phyloP scores from a whole-genome alignment of 2,797 vertebrate genomes.

The Leptodactylus fallax region DNA sequence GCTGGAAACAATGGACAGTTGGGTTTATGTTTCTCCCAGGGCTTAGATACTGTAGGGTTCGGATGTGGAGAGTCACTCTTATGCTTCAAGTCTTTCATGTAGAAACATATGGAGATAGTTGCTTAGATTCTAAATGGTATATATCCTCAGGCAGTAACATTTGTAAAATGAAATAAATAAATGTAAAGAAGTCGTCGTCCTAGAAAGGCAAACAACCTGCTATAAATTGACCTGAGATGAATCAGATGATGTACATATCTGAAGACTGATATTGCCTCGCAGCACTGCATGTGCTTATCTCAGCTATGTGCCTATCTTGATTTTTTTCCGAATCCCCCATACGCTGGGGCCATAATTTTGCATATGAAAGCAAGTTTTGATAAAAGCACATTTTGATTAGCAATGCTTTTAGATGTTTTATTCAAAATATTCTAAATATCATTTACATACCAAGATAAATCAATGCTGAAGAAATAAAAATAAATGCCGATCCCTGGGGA shows the following conservation, averaged over 20 bases:
- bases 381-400: conserved; percentile 33
- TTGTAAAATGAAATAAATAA: not conserved
- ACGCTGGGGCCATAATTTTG: not conserved
- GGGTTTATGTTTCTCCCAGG: not conserved
- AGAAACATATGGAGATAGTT: not conserved
- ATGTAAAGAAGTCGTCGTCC: not conserved
- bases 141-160: not conserved
- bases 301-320: not conserved
- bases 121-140: not conserved
- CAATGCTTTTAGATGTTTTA: conserved; percentile 60
- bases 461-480: conserved; percentile 39
- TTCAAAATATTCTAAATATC: conserved; percentile 53
- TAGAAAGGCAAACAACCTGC: conserved; percentile 15
- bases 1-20: not conserved
- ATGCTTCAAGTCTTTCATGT: not conserved
- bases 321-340: not conserved
- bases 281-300: conserved; percentile 18
- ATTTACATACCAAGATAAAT: conserved; percentile 60
- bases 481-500: conserved; percentile 28
- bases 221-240: conserved; percentile 42
- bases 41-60: not conserved
- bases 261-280: conserved; percentile 3
- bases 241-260: conserved; percentile 12
- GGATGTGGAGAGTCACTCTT: not conserved
- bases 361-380: conserved; percentile 54